Conservation (phyloP, 2,888 invertebrate genomes). For the Tipula helvola region DNA sequence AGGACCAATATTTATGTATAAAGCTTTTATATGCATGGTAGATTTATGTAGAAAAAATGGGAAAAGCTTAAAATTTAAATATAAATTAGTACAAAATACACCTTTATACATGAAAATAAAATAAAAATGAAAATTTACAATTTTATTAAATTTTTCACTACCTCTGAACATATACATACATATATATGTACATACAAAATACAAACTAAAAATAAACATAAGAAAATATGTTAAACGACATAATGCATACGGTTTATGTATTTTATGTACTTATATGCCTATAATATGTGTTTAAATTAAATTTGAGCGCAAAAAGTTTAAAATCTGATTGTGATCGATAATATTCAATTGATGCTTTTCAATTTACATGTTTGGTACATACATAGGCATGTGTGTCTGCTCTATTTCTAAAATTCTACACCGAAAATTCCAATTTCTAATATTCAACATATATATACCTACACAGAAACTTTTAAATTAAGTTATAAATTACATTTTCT, state of each 20-base stretch:
- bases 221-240: not conserved
- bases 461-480: not conserved
- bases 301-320: not conserved
- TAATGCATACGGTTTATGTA: not conserved
- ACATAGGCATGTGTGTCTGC: not conserved
- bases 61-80: not conserved
- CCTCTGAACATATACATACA: not conserved
- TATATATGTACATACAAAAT: not conserved
- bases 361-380: no score
- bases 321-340: not conserved
- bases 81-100: not conserved
- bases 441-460: not conserved
- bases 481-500: not conserved
- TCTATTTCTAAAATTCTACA: not conserved
- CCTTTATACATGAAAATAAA: not conserved
- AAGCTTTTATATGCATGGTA: not conserved
- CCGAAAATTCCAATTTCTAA: not conserved
- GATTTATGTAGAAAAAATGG: not conserved
- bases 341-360: not conserved
- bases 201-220: not conserved
- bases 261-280: not conserved
- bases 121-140: not conserved
- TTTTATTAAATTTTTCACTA: not conserved
- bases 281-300: not conserved
- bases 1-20: not conserved